Conservation (phyloP, 2,113 vertebrate species). For the Hyla sarda region DNA sequence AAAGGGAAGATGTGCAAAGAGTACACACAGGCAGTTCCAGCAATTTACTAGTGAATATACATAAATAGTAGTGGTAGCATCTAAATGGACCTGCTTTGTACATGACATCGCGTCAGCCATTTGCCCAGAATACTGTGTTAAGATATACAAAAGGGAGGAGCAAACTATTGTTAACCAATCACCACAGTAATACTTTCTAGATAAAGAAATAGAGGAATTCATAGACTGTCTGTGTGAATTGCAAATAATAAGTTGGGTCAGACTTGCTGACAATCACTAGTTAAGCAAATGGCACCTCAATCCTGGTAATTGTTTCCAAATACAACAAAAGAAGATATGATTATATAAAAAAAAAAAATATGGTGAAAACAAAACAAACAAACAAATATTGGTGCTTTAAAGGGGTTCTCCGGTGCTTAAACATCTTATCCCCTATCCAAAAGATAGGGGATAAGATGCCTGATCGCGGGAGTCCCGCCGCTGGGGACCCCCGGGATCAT, state of each 20-base stretch:
- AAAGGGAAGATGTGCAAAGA: slow-evolving; percentile 70
- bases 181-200: slow-evolving; percentile 6
- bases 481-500: no score
- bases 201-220: neutral
- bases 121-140: slow-evolving; percentile 70
- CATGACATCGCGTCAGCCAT: slow-evolving; percentile 70
- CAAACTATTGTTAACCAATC: slow-evolving; percentile 59
- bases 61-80: slow-evolving; percentile 48
- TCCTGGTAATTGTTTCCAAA: neutral
- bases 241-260: neutral
- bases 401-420: no score
- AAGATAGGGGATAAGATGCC: no score
- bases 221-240: neutral
- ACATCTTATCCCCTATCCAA: no score
- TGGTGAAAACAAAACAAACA: neutral
- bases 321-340: neutral
- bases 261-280: neutral
- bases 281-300: neutral
- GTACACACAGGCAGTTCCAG: slow-evolving; percentile 62
- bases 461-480: no score
- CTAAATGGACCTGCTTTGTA: slow-evolving; percentile 60
- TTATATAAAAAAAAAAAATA: neutral
- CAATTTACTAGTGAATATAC: slow-evolving; percentile 53
- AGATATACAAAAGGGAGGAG: slow-evolving; percentile 62
- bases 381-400: no score